phyloP scores from a whole-genome alignment of 1,140 invertebrate species.

The Antheraea pernyi region DNA sequence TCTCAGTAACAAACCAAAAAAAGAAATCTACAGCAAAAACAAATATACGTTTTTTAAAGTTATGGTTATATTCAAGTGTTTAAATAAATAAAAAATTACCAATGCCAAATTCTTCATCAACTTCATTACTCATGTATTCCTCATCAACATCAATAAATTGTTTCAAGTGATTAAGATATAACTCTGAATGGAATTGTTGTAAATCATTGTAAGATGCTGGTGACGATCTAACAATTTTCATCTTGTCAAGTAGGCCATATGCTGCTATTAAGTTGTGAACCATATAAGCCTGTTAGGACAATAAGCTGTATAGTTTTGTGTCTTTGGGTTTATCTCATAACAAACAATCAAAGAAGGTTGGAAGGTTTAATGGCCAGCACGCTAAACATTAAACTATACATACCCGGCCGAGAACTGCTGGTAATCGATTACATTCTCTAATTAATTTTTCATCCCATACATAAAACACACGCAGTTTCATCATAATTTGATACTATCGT shows the following conservation, averaged over 20 bases:
- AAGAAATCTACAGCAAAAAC: no score
- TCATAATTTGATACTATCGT: constrained; percentile 19
- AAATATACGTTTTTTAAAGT: no score
- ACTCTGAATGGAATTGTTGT: constrained; percentile 81
- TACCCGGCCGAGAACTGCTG: constrained; percentile 54
- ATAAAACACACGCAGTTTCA: constrained; percentile 39
- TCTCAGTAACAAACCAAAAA: no score
- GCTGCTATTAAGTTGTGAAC: constrained; percentile 81
- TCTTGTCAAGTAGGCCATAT: constrained; percentile 78
- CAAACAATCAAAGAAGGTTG: no score
- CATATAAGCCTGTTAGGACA: constrained; percentile 80
- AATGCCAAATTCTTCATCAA: constrained; percentile 65
- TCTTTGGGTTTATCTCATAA: no score
- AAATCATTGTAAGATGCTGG: constrained; percentile 80
- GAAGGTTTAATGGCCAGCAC: no score
- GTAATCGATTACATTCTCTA: constrained; percentile 52
- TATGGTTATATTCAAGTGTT: no score
- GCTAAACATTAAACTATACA: background rate
- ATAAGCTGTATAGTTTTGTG: no score
- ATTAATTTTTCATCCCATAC: constrained; percentile 59
- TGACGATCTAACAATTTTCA: constrained; percentile 74
- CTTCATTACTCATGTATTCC: constrained; percentile 46
- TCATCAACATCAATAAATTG: constrained; percentile 62
- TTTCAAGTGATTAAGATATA: constrained; percentile 82
- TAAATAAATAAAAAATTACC: constrained; percentile 29